Evolutionary conservation across 2,888 invertebrate species (phyloP), one percentile per base, ranked within the genome.

Genomic region (Calliopum simillimum): DNA sequence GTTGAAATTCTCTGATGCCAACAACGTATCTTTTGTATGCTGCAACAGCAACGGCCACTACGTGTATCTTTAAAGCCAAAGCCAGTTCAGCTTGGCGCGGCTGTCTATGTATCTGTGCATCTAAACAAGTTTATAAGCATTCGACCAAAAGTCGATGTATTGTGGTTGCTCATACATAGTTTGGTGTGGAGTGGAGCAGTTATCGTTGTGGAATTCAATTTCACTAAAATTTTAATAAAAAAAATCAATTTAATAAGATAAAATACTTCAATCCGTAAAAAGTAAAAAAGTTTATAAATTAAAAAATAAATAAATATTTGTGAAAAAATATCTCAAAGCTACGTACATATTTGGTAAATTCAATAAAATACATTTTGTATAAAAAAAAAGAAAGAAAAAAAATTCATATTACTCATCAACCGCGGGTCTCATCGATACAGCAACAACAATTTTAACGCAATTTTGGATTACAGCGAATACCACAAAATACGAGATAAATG

Each of bases 71-170:
- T 33, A 33, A 33, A 33, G 33, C 33, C 33, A 33, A 33, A 33
- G 33, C 33, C 33, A 33, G 33, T 33, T 33, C 33, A 33, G 33
- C 33, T 43, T 61, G 61, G 33, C 33, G 49, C 33, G 49, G n/a
- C 49, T 56, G 46, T 66, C 11, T 21, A 23, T 63, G 58, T 46
- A 41, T 43, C 21, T 71, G 75, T 74, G 56, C 76, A 74, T 77
- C 77, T 78, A 77, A 77, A 78, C 78, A 79, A 79, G 79, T 79
- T 79, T 79, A 74, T 73, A 75, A 75, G 74, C 75, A 76, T 73
- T 64, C 69, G 65, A 62, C 69, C 69, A 71, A 68, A 67, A 68
- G 69, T 56, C 51, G 11, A 46, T 43, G 63, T 44, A 16, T 61
- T 19, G 44, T 53, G 33, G 19, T 16, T 33, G 19, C 69, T 67